Base-by-base conservation (phyloP, 2,797 vertebrate species). In the Amblyopsis hoosieri region DNA sequence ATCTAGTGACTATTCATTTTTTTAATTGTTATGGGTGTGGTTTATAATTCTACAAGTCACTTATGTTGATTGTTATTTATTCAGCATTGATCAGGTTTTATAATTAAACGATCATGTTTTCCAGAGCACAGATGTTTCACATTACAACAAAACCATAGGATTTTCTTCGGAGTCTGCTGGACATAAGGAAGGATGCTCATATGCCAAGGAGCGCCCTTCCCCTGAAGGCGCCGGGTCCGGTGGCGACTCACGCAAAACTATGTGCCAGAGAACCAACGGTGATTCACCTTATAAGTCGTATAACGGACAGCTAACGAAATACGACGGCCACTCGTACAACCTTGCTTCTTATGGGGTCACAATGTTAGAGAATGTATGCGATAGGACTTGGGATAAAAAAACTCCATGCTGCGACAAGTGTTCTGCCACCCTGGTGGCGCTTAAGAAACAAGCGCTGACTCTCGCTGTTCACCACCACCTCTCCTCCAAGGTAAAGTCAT, bases 401-500 rank as follows among this genome's bases (percentile, higher is more conserved):
- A 92, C 91, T 84, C 92, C 93, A 57, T 76, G 82, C 81, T 99
- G 97, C 75, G 96, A 97, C 77, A 96, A 95, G 85, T 99, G 97
- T 89, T 94, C 91, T 13, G 93, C 94, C 75, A 94, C 94, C 83
- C 92, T 98, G 73, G 94, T 94, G 73, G 93, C 93, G 82, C 93
- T 99, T 65, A 98, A 95, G 93, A 94, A 96, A 66, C 95, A 98
- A 77, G 97, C 97, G 0, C 90, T 96, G 62, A 95, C 93, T 58
- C 90, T 97, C 67, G 92, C 96, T n/a, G 90, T 95, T 29, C 95
- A 96, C 11, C 95, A 95, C 54, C 94, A 95, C 64, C 92, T 93
- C 87, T 91, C 93, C 49, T 91, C 88, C 90, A 96, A 96, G 93
- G 97, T 95, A 90, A 90, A 92, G 31, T 4, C 12, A 31, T 7